Percentiles rank a stretch among this genome's conserved stretches.
Evolutionary conservation across 2,888 invertebrate genomes (phyloP).

Genomic region (Trichopoda pennipes): DNA sequence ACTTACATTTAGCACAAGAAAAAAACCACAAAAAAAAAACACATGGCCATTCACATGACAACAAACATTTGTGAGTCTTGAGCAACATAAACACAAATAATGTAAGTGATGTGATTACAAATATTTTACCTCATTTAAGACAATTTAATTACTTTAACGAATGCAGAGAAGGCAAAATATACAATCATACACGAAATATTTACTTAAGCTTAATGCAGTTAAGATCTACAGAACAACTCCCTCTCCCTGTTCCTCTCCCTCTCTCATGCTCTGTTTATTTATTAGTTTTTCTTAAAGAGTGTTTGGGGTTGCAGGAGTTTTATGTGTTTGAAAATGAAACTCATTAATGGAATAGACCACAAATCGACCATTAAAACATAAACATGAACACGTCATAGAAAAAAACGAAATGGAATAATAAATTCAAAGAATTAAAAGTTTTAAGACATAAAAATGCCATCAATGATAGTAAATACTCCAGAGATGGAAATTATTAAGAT

Average conservation of each 20-base stretch:
- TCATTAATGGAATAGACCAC: conserved; percentile 65
- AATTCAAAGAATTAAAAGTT: conserved; percentile 2
- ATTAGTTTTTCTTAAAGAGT: neutral
- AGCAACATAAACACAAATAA: conserved; percentile 27
- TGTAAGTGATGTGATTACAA: conserved; percentile 53
- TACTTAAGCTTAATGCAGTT: neutral
- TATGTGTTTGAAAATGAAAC: conserved; percentile 35
- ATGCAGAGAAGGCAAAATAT: neutral
- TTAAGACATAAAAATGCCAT: neutral
- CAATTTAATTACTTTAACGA: conserved; percentile 62
- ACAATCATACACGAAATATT: neutral
- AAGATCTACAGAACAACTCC: neutral
- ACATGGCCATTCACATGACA: neutral
- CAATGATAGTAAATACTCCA: neutral
- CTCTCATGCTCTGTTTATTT: neutral
- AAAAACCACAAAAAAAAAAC: neutral
- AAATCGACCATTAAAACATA: conserved; percentile 65
- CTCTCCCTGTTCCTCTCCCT: too few relatives aligned
- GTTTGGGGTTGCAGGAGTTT: conserved; percentile 22
- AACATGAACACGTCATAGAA: conserved; percentile 39
- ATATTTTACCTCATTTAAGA: conserved; percentile 57
- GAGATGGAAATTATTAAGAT: neutral
- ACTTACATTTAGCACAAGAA: conserved; percentile 19
- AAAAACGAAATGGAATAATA: neutral
- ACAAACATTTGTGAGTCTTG: neutral